These are phyloP conservation scores for Polietes domitor DNA, from an alignment of 2,888 invertebrate genomes.

Conservation along the genomic window DNA sequence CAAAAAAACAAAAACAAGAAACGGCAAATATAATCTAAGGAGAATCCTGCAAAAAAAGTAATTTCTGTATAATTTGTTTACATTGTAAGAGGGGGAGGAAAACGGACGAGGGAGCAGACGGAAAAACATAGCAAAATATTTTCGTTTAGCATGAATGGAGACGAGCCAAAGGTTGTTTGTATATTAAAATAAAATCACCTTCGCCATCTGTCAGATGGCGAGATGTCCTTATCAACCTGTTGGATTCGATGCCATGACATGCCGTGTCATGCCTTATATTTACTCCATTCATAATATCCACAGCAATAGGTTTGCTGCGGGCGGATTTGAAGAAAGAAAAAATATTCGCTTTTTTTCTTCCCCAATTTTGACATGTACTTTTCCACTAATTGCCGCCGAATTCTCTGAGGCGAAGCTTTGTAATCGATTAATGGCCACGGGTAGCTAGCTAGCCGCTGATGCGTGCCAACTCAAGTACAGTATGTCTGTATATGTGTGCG, in stretches of 20 bases:
- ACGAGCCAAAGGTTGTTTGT: neutral
- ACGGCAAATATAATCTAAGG: neutral
- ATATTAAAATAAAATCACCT: neutral
- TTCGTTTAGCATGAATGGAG: neutral
- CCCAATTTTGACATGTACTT: neutral
- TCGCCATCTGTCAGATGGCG: neutral
- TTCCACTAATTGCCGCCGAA: conserved; percentile 12
- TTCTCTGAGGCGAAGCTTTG: neutral
- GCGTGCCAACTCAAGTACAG: too few species aligned
- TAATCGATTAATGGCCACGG: neutral
- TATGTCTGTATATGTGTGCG: neutral
- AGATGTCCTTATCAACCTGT: neutral
- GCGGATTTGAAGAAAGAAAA: neutral
- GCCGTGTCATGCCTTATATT: neutral
- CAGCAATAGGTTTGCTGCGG: neutral
- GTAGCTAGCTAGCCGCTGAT: too few species aligned
- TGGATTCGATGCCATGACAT: neutral
- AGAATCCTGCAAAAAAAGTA: neutral
- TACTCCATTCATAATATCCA: neutral
- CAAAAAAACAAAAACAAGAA: neutral
- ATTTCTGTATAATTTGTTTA: conserved; percentile 40
- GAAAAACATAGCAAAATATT: neutral
- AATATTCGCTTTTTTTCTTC: neutral
- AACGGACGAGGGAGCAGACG: neutral
- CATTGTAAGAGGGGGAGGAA: neutral